Base-by-base conservation (phyloP, 1,140 invertebrate genomes). In the Dendroctonus ponderosae region DNA sequence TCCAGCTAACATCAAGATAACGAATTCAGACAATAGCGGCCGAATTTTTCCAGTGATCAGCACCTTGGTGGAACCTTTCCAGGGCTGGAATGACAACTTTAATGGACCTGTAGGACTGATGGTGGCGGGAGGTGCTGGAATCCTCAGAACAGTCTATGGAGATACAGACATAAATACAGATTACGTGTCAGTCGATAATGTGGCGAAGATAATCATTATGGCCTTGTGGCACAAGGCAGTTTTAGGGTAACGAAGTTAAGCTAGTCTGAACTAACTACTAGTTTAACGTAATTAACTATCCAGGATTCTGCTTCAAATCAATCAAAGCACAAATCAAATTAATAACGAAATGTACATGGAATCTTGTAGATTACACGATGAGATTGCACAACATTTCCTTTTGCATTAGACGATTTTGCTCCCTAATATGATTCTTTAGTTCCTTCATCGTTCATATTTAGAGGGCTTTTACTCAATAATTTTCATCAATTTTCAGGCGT, bases 1-100 rank as follows among this genome's bases (percentile, higher is more conserved):
- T 39, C 40, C 2, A 15, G 15, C 8, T 52, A 11, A n/a, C 8
- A 52, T n/a, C 8, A n/a, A 53, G 37, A 6, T 11, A 12, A 56
- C 39, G 26, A 40, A 7, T 6, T 52, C 11, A 5, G 38, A 0
- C 5, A 62, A n/a, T 49, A 37, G 41, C 39, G 0, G 11, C 41
- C 40, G n/a, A 7, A 48, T 12, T 44, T 41, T 79, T 81, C 56
- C 72, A 87, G 89, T 91, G 3, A 81, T 90, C 63, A 85, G 85
- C 0, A 81, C 85, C 9, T 46, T 84, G 7, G 49, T 74, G 0
- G 89, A 92, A 26, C 90, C 90, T 0, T 46, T 89, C 0, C 72
- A 78, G 0, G 93, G 94, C 0, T 98, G 95, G 94, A 84, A 96
- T 5, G 95, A 97, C 72, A 98, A 97, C 79, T 91, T 93, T 69